Evolutionary conservation across 1,140 invertebrate genomes (phyloP), one percentile per base, ranked within the genome.

Genomic region (Dendrolimus kikuchii): DNA sequence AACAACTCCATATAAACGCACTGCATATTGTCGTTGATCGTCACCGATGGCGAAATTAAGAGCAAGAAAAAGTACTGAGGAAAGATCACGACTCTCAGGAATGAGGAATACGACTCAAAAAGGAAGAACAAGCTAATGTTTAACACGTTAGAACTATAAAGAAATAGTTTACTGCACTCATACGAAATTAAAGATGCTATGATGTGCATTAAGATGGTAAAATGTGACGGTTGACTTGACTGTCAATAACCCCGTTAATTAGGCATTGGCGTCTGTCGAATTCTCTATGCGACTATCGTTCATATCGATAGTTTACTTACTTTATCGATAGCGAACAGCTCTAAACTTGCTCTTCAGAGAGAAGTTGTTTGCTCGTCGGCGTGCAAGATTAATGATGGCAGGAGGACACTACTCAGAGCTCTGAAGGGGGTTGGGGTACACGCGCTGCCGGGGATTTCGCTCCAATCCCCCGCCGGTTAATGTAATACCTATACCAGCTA

Each of bases 371-470:
- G 72, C 71, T 66, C 61, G 55, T 56, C 64, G 55, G 64, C 68
- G 65, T 66, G 59, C 59, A 81, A 81, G 77, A 84, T 84, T 84
- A 84, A 84, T 81, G 73, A 74, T 71, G 52, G 54, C 65, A 58
- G 62, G 68, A 77, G 59, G 70, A 77, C 65, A 69, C 59, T 66
- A 68, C 51, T 60, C 54, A 68, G 61, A 56, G 38, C 6, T 6
- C 46, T 48, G 59, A 40, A 52, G 59, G 57, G 48, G 55, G 52
- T 38, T 38, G n/a, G 53, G 58, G 42, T 55, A 49, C 41, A 49
- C 42, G 23, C 53, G 37, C 40, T 46, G 40, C 48, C 42, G 52
- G 47, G 62, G 67, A 69, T 67, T 71, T 68, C 46, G 55, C 62
- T 61, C 64, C 62, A 60, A 68, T 64, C 55, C 62, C 59, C 45